A percentile compares a stretch with the other conserved stretches of the same genome.
Evolutionary conservation across 53 echinoderm and acorn worm genomes (phyloP).

Genomic region (Echinarachnius parma): DNA sequence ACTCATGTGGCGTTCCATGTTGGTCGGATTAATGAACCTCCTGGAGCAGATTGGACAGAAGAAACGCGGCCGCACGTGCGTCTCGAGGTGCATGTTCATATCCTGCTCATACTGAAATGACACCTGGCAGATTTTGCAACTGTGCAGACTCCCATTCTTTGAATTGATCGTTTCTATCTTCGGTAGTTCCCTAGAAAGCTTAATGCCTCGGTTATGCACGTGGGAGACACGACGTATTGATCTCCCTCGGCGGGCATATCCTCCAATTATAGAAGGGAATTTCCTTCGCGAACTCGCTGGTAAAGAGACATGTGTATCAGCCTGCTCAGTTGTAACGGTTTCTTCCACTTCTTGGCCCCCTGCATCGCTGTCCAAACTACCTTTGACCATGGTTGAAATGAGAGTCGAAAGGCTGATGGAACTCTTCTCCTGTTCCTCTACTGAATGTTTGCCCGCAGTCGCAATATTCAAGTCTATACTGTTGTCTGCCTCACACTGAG

Average conservation of each 20-base stretch:
- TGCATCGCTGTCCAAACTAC: background rate
- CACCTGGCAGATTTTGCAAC: slow-evolving; percentile 18
- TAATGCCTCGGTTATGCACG: too few species aligned
- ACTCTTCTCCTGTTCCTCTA: background rate
- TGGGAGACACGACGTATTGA: too few species aligned
- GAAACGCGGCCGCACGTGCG: slow-evolving; percentile 28
- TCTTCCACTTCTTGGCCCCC: background rate
- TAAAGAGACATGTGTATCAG: background rate
- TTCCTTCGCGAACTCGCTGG: background rate
- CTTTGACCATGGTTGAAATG: slow-evolving; percentile 33
- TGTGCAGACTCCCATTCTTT: slow-evolving; percentile 1
- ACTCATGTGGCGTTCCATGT: slow-evolving; percentile 21
- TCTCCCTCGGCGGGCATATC: too few species aligned
- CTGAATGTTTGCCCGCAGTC: background rate
- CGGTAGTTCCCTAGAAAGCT: background rate
- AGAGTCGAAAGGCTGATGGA: slow-evolving; percentile 32
- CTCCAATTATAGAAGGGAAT: background rate
- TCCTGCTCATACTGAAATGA: slow-evolving; percentile 39
- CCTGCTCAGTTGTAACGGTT: background rate
- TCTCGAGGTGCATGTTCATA: slow-evolving; percentile 34
- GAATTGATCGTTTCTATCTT: slow-evolving; percentile 12
- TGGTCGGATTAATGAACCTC: slow-evolving; percentile 34
- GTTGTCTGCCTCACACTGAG: too few species aligned
- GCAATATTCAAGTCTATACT: too few species aligned
- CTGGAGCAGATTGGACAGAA: slow-evolving; percentile 25